Evolutionary conservation across 2,797 vertebrate genomes (phyloP).

Genomic region (Bovichtus diacanthus): DNA sequence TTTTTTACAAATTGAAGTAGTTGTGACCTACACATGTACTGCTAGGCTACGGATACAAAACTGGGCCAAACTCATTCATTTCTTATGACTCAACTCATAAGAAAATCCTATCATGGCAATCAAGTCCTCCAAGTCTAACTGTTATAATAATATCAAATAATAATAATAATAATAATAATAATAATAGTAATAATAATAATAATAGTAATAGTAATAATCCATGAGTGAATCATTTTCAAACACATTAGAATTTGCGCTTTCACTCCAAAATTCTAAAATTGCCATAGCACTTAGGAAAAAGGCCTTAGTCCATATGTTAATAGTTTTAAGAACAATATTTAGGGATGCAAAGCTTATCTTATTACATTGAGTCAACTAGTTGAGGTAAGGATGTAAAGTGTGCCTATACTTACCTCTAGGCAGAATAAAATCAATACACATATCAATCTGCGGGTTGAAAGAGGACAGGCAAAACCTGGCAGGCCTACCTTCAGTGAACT

Average conservation of each 20-base stretch:
- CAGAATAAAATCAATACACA: not conserved
- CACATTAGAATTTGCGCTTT: too few relatives aligned
- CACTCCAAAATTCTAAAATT: too few relatives aligned
- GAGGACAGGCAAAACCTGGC: not conserved
- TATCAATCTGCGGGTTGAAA: not conserved
- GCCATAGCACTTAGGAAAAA: not conserved
- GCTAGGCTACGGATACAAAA: not conserved
- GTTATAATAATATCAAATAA: too few relatives aligned
- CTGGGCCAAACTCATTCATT: not conserved
- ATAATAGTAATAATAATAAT: too few relatives aligned
- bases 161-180: too few relatives aligned
- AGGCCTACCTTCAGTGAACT: not conserved
- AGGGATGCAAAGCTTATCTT: not conserved
- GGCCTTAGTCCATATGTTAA: too few relatives aligned
- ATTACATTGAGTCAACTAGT: not conserved
- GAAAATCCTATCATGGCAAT: not conserved
- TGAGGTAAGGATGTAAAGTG: not conserved
- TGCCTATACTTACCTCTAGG: not conserved
- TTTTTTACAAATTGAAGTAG: not conserved
- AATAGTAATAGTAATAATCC: too few relatives aligned
- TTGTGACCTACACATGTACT: too few relatives aligned
- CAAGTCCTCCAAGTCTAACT: not conserved
- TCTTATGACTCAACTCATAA: not conserved
- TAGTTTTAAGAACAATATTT: not conserved
- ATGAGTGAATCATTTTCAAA: too few relatives aligned